phyloP scores from a whole-genome alignment of 2,797 vertebrate species.

The Poecilia gillii region DNA sequence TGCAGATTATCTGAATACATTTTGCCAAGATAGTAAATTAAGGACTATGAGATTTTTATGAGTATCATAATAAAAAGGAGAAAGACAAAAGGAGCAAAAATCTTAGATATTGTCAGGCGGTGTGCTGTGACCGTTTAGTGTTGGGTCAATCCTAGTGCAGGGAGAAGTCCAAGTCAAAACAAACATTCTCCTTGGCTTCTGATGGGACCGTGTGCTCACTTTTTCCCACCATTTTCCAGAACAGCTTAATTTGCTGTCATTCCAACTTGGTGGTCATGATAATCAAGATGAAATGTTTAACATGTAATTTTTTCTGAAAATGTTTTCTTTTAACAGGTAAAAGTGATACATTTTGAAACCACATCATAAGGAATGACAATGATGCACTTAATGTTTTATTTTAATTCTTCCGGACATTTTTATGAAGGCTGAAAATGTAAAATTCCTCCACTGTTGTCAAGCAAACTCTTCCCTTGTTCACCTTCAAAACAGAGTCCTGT shows the following conservation, averaged over 20 bases:
- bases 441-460: constrained; percentile 61
- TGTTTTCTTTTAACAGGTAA: constrained; percentile 33
- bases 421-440: constrained; percentile 51
- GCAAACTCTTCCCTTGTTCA: constrained; percentile 50
- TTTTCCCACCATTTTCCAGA: constrained; percentile 69
- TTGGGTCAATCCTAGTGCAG: constrained; percentile 74
- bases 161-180: constrained; percentile 78
- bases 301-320: constrained; percentile 57
- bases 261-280: constrained; percentile 65
- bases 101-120: constrained; percentile 49
- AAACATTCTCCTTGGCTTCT: constrained; percentile 72
- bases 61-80: constrained; percentile 77
- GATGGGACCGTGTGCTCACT: constrained; percentile 60
- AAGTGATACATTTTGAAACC: constrained; percentile 32
- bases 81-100: constrained; percentile 53
- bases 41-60: constrained; percentile 72
- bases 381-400: constrained; percentile 52
- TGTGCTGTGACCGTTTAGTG: constrained; percentile 56
- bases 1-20: constrained; percentile 26
- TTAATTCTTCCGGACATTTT: constrained; percentile 49
- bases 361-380: constrained; percentile 50
- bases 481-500: constrained; percentile 36
- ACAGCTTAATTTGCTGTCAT: constrained; percentile 58
- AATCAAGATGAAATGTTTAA: constrained; percentile 63
- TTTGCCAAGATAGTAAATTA: constrained; percentile 48